Evolutionary conservation across 2,888 invertebrate genomes (phyloP), one percentile per base, ranked within the genome.

Genomic region (Tholera decimalis): DNA sequence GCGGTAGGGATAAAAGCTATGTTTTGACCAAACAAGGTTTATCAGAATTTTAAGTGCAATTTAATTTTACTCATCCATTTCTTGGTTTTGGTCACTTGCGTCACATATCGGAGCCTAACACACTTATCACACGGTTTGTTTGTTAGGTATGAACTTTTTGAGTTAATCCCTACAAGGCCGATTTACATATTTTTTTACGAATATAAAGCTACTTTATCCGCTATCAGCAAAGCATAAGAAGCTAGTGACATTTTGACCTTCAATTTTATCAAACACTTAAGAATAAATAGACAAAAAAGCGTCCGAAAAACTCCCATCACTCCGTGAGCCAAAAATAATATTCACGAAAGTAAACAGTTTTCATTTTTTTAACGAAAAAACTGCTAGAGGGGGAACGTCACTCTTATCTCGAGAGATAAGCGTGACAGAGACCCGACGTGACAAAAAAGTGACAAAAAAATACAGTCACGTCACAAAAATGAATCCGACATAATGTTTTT

Each of bases 361-460:
- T 62, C 55, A 59, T 66, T 75, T 70, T 82, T 84, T 81, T 72
- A 71, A 76, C 54, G 60, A 65, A 72, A 80, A 76, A 79, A 73
- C 76, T 78, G 73, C 44, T 69, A 47, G 73, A 58, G 63, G 58
- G 70, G 64, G 58, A 37, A 9, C 75, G 80, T 80, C 83, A 83
- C 70, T 82, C 80, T 86, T 85, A 85, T 85, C 85, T 75, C 59
- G 26, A 28, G 56, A 85, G 87, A 87, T 86, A 87, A 84, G 73
- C 77, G 74, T 79, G 84, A 81, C 83, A 71, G 68, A 66, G 67
- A 61, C 58, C 63, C 55, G 76, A 83, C 84, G 87, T 85, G 85
- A 85, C 85, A 83, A 84, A 74, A 73, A 77, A 54, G 83, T 84
- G 84, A 77, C 83, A 81, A 81, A 83, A 82, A 85, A 84, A 80